These are phyloP conservation scores for Alethe castanea DNA, from an alignment of 2,113 vertebrate species.

Conservation along the genomic window DNA sequence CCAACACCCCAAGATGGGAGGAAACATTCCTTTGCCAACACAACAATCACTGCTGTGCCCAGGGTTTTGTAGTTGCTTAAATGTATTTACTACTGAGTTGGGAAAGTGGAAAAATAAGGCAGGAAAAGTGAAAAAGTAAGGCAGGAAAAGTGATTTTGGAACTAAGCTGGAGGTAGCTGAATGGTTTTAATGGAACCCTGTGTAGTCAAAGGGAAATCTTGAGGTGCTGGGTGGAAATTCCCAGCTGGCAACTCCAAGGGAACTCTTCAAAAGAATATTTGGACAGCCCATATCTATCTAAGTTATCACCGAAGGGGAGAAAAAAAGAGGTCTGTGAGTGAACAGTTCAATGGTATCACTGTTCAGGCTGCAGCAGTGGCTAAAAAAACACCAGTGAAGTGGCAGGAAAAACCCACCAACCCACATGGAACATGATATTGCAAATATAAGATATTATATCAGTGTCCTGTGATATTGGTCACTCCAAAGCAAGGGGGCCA, in stretches of 20 bases:
- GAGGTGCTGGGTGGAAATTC: constrained; percentile 38
- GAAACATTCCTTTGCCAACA: background rate
- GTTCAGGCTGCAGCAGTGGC: background rate
- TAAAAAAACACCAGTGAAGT: constrained; percentile 35
- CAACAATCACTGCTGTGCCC: background rate
- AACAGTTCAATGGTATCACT: constrained; percentile 19
- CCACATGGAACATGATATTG: background rate
- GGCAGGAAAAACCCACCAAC: background rate
- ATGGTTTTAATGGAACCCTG: background rate
- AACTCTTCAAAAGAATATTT: constrained; percentile 46
- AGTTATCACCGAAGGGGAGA: background rate
- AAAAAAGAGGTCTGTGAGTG: background rate
- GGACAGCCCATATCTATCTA: constrained; percentile 4
- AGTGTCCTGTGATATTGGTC: background rate
- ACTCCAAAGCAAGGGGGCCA: background rate
- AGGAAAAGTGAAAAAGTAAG: background rate
- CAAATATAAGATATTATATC: constrained; percentile 40
- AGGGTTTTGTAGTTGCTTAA: background rate
- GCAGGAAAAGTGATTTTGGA: background rate
- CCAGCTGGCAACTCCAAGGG: background rate
- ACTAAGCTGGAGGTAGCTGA: background rate
- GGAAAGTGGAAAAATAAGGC: background rate
- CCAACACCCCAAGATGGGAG: background rate
- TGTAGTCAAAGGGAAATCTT: background rate
- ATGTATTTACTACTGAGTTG: background rate